phyloP scores from a whole-genome alignment of 2,797 vertebrate genomes.

The Pristis pectinata region DNA sequence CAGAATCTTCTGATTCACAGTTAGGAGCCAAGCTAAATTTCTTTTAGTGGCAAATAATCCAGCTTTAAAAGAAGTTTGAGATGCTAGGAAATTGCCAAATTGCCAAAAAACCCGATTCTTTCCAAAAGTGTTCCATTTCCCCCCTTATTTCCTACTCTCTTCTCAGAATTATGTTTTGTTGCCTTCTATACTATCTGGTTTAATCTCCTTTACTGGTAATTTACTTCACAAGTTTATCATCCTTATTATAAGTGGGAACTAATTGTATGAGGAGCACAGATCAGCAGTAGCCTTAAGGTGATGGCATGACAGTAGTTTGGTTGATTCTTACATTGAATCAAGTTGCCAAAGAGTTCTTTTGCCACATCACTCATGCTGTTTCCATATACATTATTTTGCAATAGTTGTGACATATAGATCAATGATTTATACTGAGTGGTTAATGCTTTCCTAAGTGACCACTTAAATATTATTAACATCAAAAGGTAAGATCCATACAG shows the following conservation, averaged over 20 bases:
- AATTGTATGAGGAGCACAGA: neutral
- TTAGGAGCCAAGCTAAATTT: neutral
- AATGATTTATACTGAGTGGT: neutral
- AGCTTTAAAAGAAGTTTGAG: neutral
- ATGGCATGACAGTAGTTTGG: neutral
- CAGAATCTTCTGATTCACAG: neutral
- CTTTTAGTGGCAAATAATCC: neutral
- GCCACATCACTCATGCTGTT: neutral
- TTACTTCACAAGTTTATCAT: neutral
- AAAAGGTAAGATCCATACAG: neutral
- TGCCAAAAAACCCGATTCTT: neutral
- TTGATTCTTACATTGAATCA: slow-evolving; percentile 9
- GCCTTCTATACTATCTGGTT: neutral
- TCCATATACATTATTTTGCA: neutral
- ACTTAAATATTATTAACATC: neutral
- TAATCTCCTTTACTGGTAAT: neutral
- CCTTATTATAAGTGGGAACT: neutral
- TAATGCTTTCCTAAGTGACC: neutral
- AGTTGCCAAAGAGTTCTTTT: neutral
- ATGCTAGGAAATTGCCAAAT: neutral
- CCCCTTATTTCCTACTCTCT: neutral
- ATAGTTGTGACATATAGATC: neutral
- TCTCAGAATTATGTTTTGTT: neutral
- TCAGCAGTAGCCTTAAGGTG: neutral
- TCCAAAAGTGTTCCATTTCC: neutral